phyloP scores from a whole-genome alignment of 1,140 invertebrate genomes.

The Penaeus japonicus region DNA sequence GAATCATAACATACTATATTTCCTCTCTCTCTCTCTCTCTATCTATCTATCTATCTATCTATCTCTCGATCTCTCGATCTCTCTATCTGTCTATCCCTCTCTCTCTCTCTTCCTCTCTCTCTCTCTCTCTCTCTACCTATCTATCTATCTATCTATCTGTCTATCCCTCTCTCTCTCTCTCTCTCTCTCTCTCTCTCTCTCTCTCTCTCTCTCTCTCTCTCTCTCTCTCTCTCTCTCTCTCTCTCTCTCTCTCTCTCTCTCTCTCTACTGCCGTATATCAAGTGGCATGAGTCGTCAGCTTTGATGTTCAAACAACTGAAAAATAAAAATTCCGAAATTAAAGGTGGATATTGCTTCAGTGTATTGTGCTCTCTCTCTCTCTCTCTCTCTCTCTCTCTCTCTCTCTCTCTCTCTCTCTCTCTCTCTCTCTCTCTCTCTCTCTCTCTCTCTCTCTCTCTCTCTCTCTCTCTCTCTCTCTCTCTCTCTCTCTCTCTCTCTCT shows the following conservation, averaged over 20 bases:
- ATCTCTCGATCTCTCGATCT: too few relatives aligned
- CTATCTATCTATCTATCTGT: too few relatives aligned
- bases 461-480: not conserved
- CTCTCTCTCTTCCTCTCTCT: too few relatives aligned
- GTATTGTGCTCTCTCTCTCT: not conserved
- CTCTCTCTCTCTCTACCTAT: too few relatives aligned
- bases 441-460: not conserved
- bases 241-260: not conserved
- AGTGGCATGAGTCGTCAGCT: too few relatives aligned
- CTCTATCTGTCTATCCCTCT: too few relatives aligned
- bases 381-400: not conserved
- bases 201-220: not conserved
- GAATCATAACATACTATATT: not conserved
- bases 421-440: not conserved
- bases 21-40: too few relatives aligned
- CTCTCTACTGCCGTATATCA: too few relatives aligned
- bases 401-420: not conserved
- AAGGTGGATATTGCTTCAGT: too few relatives aligned
- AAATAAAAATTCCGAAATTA: too few relatives aligned
- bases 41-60: too few relatives aligned
- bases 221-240: not conserved
- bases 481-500: not conserved
- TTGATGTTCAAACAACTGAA: too few relatives aligned
- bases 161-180: not conserved
- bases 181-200: not conserved